Conservation (phyloP, 2,888 invertebrate species). For the Pristionchus arcanus region DNA sequence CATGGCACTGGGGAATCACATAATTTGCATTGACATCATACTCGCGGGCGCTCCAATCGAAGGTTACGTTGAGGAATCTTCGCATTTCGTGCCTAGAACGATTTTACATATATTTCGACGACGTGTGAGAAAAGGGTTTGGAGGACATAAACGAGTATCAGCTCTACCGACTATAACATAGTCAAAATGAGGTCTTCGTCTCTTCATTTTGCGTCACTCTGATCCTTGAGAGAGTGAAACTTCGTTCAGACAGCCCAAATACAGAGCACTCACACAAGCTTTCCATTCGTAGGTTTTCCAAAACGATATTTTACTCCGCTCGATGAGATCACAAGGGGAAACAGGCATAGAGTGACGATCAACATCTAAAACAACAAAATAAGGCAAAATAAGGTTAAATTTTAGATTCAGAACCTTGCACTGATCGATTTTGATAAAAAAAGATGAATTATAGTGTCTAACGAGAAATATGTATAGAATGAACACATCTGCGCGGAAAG, state of each 20-base stretch:
- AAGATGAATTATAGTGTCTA: no score
- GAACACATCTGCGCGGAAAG: no score
- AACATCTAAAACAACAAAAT: not conserved
- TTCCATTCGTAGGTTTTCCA: not conserved
- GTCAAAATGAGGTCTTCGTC: no score
- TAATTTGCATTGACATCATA: not conserved
- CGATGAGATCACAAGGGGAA: not conserved
- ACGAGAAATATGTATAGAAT: no score
- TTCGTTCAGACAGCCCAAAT: no score
- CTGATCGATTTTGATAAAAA: no score
- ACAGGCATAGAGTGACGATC: not conserved
- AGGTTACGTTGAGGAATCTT: not conserved
- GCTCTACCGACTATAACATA: not conserved
- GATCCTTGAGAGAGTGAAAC: no score
- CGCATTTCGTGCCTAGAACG: not conserved
- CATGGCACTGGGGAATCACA: not conserved
- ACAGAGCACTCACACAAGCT: not conserved
- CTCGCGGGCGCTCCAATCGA: not conserved
- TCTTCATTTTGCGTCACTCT: no score
- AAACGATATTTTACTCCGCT: not conserved
- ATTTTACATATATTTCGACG: not conserved
- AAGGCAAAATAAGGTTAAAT: not conserved
- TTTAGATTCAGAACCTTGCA: no score
- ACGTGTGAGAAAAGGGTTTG: not conserved
- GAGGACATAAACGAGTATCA: not conserved